Evolutionary conservation across 1,140 invertebrate species (phyloP), one percentile per base, ranked within the genome.

Genomic region (Venustaconcha ellipsiformis): DNA sequence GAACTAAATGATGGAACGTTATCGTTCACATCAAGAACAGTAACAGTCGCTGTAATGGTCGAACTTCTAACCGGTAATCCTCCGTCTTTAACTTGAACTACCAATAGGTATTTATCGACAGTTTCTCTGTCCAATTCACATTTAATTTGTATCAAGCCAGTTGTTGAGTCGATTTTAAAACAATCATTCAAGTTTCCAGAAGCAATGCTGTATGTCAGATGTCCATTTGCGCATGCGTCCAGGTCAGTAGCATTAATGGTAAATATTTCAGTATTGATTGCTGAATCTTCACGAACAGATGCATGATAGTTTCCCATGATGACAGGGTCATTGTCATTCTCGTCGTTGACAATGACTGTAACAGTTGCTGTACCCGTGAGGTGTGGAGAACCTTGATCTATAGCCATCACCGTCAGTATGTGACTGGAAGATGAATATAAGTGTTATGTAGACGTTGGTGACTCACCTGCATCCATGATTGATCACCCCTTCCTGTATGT

Each of bases 261-360:
- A 3, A 74, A 37, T 18, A 79, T 70, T 15, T 48, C 14, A 17
- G 66, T 62, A 0, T 68, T 62, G 2, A 23, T 58, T 14, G 15
- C 48, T 37, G 72, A 65, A 60, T 79, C 78, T 37, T 37, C 37
- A 37, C 37, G 37, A 37, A 37, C 37, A 8, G 37, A 37, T 37
- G 37, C 37, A 37, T 37, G 37, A 37, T 37, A 37, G 4, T 37
- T 37, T 37, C 37, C 37, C 37, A 37, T 37, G 37, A 37, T 37
- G 37, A 37, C 8, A 37, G 37, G 37, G 37, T 37, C 37, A 37
- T 37, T 37, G 91, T 99, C 97, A 88, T 99, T 98, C 23, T 97
- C 91, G 88, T 99, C 97, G 94, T 58, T 65, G 14, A 88, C 56
- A 26, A 63, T 37, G 13, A 89, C 72, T 14, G 75, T 78, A 18